A percentile compares a stretch with the other conserved stretches of the same genome.
Conservation (phyloP, 2,888 invertebrate species). For the Volucella bombylans region DNA sequence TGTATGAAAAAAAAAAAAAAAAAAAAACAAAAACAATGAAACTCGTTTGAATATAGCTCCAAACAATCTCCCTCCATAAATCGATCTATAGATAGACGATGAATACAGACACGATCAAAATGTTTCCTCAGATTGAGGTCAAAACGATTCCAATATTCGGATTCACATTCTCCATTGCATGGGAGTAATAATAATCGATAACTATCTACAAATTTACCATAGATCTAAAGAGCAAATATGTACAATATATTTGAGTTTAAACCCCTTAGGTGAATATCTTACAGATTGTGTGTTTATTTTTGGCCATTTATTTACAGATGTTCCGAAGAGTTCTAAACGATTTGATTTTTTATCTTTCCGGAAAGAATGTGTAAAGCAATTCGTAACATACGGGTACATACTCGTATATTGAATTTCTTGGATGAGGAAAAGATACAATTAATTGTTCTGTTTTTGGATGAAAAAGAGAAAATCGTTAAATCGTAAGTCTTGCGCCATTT, state of each 20-base stretch:
- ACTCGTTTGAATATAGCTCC: neutral
- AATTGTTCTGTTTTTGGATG: neutral
- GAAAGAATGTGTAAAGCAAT: conserved; percentile 7
- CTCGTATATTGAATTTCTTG: neutral
- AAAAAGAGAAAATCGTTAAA: neutral
- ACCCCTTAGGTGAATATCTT: neutral
- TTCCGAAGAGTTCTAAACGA: conserved; percentile 5
- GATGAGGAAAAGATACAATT: neutral
- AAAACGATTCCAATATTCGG: conserved; percentile 4
- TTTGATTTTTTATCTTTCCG: neutral
- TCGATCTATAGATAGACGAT: conserved; percentile 46
- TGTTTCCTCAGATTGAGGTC: conserved; percentile 10
- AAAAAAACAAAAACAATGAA: neutral
- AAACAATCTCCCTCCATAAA: neutral
- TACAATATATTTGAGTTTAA: neutral
- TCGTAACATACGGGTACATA: neutral
- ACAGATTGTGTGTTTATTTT: conserved; percentile 26
- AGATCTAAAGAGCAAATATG: neutral
- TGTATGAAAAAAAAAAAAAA: conserved; percentile 15
- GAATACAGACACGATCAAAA: conserved; percentile 38
- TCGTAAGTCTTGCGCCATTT: neutral
- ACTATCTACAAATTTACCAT: conserved; percentile 1
- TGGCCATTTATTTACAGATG: conserved; percentile 20
- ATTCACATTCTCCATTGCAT: conserved; percentile 12
- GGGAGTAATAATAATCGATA: conserved; percentile 9